These are phyloP conservation scores for Eueremaeus valkanovi DNA, from an alignment of 2,888 invertebrate genomes.

Conservation along the genomic window DNA sequence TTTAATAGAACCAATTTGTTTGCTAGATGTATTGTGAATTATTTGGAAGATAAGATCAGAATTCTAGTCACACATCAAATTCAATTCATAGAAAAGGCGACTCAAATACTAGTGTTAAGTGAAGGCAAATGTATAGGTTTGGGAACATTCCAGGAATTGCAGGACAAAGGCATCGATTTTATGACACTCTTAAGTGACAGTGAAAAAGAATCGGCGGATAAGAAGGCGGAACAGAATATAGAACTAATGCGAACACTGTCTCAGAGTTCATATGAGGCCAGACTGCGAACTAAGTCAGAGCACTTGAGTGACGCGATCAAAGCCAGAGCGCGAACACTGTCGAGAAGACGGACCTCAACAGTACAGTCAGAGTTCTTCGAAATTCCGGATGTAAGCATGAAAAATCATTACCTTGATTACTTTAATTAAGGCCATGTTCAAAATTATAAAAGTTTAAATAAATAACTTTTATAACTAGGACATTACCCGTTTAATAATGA, in stretches of 20 bases:
- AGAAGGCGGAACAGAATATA: not conserved
- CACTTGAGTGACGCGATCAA: too few species aligned
- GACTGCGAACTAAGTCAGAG: too few species aligned
- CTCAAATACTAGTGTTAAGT: constrained; percentile 54
- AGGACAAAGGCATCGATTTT: constrained; percentile 44
- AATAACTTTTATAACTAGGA: too few species aligned
- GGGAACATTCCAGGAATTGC: constrained; percentile 44
- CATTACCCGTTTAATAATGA: not conserved
- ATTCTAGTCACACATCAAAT: constrained; percentile 58
- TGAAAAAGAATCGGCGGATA: not conserved
- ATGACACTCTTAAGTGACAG: not conserved
- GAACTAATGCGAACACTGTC: not conserved
- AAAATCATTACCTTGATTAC: too few species aligned
- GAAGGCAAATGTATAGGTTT: constrained; percentile 44
- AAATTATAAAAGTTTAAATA: too few species aligned
- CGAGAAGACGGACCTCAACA: not conserved
- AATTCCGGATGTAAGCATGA: not conserved
- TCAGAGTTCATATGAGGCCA: not conserved
- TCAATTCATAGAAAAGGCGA: constrained; percentile 54
- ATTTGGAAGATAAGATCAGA: constrained; percentile 53
- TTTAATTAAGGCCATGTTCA: too few species aligned
- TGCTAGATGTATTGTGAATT: constrained; percentile 53
- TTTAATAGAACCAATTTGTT: not conserved
- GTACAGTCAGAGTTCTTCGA: not conserved
- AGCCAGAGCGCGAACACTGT: too few species aligned